Evolutionary conservation across 2,797 vertebrate species (phyloP).

Genomic region (Serranus cabrilla): DNA sequence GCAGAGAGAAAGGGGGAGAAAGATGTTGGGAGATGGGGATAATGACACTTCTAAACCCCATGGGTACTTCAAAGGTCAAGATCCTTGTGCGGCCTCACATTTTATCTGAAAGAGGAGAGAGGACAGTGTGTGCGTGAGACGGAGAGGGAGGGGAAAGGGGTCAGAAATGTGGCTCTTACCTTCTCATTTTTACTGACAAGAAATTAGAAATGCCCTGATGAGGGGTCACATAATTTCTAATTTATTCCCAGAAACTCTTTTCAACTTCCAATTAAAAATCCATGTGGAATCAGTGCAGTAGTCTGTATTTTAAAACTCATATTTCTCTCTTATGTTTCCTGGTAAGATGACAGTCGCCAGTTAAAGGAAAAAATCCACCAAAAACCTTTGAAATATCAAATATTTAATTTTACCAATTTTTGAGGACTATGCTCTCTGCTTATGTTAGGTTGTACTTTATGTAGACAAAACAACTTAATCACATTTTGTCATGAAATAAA

Average conservation of each 20-base stretch:
- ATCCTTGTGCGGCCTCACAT: conserved; percentile 35
- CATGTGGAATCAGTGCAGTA: not conserved
- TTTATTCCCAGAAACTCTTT: too few species aligned
- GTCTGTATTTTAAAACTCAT: too few species aligned
- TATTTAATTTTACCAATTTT: too few species aligned
- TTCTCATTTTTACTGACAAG: conserved; percentile 19
- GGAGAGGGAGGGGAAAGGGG: not conserved
- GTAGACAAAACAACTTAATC: too few species aligned
- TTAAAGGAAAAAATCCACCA: not conserved
- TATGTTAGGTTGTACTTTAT: too few species aligned
- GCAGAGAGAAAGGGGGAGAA: conserved; percentile 3
- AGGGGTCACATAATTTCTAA: too few species aligned
- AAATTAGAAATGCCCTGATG: not conserved
- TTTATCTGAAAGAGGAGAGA: conserved; percentile 35
- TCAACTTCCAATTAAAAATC: not conserved
- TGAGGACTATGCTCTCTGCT: too few species aligned
- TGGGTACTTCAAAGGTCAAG: conserved; percentile 59
- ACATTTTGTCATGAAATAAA: too few species aligned
- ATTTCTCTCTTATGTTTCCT: too few species aligned
- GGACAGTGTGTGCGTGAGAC: not conserved
- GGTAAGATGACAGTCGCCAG: not conserved
- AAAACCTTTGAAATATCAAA: not conserved
- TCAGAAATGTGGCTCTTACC: conserved; percentile 46
- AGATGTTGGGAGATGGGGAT: conserved; percentile 31
- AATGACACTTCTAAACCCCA: conserved; percentile 41